Evolutionary conservation across 1,140 invertebrate genomes (phyloP).

Genomic region (Heliconius congener): DNA sequence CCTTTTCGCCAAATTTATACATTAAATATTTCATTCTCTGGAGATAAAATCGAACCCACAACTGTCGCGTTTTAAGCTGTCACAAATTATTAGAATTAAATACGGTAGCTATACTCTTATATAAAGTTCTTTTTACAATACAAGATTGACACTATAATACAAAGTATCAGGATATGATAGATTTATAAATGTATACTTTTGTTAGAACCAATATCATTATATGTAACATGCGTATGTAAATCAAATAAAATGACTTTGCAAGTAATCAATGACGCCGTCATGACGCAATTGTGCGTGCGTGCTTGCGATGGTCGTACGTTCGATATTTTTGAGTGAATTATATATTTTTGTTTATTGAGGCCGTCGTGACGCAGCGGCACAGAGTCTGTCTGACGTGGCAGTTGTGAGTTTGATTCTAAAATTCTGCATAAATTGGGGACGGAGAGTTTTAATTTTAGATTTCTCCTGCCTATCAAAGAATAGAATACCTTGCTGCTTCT

Average conservation of each 20-base stretch:
- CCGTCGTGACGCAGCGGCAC: too few species aligned
- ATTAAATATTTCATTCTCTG: too few species aligned
- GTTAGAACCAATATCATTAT: conserved; percentile 2
- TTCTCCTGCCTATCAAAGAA: too few species aligned
- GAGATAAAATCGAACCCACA: too few species aligned
- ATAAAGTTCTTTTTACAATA: background rate
- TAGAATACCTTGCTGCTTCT: too few species aligned
- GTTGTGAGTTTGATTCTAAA: too few species aligned
- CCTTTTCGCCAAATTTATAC: too few species aligned
- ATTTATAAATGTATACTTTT: background rate
- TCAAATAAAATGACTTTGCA: conserved; percentile 42
- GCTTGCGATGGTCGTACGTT: background rate
- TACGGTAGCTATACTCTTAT: background rate
- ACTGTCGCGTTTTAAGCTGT: background rate
- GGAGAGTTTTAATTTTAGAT: too few species aligned
- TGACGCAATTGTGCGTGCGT: background rate
- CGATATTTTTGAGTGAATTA: background rate
- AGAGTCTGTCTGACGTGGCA: too few species aligned
- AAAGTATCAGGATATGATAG: background rate
- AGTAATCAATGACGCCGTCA: background rate
- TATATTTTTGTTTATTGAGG: too few species aligned
- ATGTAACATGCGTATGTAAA: conserved; percentile 22
- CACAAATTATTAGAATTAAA: background rate
- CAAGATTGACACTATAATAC: conserved; percentile 6
- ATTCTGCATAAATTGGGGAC: too few species aligned